Evolutionary conservation across 2,113 vertebrate genomes (phyloP).

Genomic region (Proterorhinus semilunaris): DNA sequence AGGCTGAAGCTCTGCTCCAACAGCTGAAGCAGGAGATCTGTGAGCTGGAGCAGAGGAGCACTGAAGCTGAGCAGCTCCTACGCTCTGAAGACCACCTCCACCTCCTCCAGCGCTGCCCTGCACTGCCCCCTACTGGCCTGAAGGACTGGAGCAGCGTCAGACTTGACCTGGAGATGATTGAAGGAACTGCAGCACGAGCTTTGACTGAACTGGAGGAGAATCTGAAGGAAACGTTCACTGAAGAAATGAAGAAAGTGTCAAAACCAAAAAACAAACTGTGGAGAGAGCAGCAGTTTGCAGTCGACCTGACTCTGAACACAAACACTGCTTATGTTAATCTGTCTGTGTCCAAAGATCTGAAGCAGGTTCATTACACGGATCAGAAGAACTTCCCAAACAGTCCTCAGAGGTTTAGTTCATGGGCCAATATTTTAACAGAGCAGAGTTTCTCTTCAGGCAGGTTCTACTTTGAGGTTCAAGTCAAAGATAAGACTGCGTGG

Average conservation of each 20-base stretch:
- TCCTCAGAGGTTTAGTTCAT: not conserved
- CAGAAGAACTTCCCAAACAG: not conserved
- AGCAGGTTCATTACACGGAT: not conserved
- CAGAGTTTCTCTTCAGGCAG: not conserved
- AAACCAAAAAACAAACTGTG: too few relatives aligned
- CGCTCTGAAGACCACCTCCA: too few relatives aligned
- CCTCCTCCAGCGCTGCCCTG: too few relatives aligned
- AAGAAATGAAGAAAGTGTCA: not conserved
- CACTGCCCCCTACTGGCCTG: not conserved
- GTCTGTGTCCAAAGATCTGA: not conserved
- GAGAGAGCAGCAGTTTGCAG: not conserved
- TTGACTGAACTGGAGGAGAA: too few relatives aligned
- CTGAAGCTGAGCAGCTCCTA: not conserved
- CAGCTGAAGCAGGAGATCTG: conserved; percentile 4
- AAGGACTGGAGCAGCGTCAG: not conserved
- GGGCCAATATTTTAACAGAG: not conserved
- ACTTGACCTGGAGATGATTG: not conserved
- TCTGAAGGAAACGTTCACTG: too few relatives aligned
- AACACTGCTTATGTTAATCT: not conserved
- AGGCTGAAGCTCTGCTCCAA: not conserved
- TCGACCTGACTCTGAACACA: not conserved
- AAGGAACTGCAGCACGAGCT: not conserved
- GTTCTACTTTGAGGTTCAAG: conserved; percentile 1
- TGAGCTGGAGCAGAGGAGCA: not conserved
- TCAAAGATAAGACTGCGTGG: not conserved